These are phyloP conservation scores for Allolobophora icterica DNA, from an alignment of 2,888 invertebrate genomes.

Conservation along the genomic window DNA sequence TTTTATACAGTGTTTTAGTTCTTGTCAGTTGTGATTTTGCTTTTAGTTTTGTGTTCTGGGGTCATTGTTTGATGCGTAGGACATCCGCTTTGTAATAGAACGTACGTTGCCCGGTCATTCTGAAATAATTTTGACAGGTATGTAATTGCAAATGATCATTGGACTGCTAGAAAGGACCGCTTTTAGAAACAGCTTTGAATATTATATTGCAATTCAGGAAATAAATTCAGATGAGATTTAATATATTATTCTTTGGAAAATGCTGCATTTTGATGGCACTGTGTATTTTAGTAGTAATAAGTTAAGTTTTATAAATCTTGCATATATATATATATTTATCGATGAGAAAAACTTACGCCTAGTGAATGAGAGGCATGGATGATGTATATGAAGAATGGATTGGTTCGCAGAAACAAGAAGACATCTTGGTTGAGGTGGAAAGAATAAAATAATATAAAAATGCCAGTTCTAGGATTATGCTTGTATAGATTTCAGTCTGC, in stretches of 20 bases:
- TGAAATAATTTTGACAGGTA: neutral
- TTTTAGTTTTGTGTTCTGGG: neutral
- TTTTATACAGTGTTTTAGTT: neutral
- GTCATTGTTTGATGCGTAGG: neutral
- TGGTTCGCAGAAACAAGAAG: neutral
- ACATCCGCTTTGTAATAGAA: neutral
- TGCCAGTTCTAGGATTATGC: neutral
- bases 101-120: neutral
- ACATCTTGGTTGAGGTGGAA: neutral
- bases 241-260: neutral
- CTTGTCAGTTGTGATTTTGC: neutral
- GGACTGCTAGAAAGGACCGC: neutral
- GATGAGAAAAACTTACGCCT: neutral
- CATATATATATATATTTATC: neutral
- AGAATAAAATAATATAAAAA: neutral
- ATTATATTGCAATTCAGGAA: neutral
- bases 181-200: neutral
- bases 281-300: neutral
- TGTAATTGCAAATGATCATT: neutral
- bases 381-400: neutral
- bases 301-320: neutral
- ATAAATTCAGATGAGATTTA: neutral
- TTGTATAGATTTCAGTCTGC: neutral
- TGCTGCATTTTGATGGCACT: slow-evolving; percentile 9
- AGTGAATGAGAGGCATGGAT: neutral